A percentile compares a stretch with the other conserved stretches of the same genome.
phyloP scores from a whole-genome alignment of 2,797 vertebrate genomes.

The Spinibarbus caldwelli region DNA sequence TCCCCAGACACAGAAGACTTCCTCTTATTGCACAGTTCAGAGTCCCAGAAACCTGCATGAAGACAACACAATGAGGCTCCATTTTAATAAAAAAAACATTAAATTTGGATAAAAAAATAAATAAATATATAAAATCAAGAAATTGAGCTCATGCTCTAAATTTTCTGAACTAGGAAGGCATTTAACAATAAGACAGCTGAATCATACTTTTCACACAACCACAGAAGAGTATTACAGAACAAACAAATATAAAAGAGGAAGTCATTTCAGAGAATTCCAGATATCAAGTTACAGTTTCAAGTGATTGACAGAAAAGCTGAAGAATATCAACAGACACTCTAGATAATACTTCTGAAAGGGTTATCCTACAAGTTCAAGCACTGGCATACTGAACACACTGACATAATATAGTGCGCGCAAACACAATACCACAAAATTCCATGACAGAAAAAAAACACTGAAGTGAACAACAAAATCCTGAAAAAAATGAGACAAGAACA shows the following conservation, averaged over 20 bases:
- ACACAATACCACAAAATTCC: slow-evolving; percentile 26
- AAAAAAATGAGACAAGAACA: not conserved
- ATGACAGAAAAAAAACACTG: not conserved
- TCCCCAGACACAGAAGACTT: slow-evolving; percentile 58
- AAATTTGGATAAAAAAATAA: not conserved
- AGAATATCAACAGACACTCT: not conserved
- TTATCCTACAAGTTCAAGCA: not conserved
- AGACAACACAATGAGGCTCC: slow-evolving; percentile 48
- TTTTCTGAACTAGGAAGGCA: not conserved
- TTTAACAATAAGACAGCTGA: not conserved
- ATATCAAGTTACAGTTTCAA: not conserved
- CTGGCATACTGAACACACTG: not conserved
- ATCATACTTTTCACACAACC: not conserved
- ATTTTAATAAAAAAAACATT: not conserved
- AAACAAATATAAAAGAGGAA: not conserved
- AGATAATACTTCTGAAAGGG: not conserved
- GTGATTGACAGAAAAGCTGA: not conserved
- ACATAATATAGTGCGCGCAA: not conserved
- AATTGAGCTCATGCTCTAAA: not conserved
- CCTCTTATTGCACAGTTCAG: slow-evolving; percentile 79
- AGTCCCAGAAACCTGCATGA: slow-evolving; percentile 92
- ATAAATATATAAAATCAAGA: no score
- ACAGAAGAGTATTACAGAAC: not conserved
- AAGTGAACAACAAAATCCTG: not conserved
- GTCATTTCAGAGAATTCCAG: not conserved